Conservation (phyloP, 2,797 vertebrate genomes). For the Vireo griseus region DNA sequence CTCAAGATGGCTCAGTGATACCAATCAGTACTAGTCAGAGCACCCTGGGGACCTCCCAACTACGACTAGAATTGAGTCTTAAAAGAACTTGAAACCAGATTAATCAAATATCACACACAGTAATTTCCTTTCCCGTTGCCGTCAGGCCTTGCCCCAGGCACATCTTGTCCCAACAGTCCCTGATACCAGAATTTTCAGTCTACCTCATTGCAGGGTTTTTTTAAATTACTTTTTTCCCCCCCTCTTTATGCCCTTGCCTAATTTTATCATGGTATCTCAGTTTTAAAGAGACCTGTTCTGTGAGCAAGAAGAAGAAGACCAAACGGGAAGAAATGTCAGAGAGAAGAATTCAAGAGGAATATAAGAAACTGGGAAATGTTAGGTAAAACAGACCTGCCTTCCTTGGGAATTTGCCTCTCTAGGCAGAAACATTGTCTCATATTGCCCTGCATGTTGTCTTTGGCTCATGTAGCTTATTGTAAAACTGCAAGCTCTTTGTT, state of each 20-base stretch:
- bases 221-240: rapidly evolving
- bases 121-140: background rate
- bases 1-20: background rate
- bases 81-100: background rate
- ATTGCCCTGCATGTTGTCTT: background rate
- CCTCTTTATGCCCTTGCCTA: background rate
- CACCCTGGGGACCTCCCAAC: background rate
- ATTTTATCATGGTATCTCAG: conserved; percentile 65
- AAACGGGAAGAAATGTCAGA: conserved; percentile 91
- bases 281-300: conserved; percentile 94
- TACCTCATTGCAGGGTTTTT: background rate
- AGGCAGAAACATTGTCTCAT: background rate
- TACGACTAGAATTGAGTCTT: background rate
- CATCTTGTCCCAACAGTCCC: background rate
- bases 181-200: background rate
- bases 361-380: conserved; percentile 88
- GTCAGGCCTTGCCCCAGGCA: background rate
- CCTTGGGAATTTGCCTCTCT: background rate
- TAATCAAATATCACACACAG: background rate
- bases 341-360: conserved; percentile 92
- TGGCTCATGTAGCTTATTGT: background rate
- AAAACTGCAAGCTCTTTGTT: background rate
- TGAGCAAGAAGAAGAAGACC: conserved; percentile 95
- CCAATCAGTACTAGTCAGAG: background rate
- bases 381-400: conserved; percentile 74